A percentile compares a stretch with the other conserved stretches of the same genome.
Conservation (phyloP, 2,888 invertebrate genomes). For the Athrips mouffetella region DNA sequence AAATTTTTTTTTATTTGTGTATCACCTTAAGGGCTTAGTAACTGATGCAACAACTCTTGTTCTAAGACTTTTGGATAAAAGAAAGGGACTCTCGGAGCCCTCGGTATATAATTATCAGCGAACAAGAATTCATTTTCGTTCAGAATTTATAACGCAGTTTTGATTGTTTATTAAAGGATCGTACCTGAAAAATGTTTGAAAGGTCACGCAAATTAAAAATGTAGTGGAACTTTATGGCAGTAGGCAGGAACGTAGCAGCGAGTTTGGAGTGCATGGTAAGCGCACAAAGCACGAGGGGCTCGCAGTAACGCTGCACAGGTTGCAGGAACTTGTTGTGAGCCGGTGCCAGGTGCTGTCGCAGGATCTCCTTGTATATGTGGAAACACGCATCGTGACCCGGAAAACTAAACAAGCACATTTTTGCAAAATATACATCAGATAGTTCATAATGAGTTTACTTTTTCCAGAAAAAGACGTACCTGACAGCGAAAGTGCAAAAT, state of each 20-base stretch:
- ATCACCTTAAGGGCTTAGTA: too few relatives aligned
- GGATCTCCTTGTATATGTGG: constrained; percentile 90
- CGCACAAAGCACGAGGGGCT: constrained; percentile 83
- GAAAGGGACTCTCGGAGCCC: too few relatives aligned
- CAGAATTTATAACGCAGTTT: too few relatives aligned
- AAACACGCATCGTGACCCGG: constrained; percentile 88
- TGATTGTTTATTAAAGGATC: too few relatives aligned
- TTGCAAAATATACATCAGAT: too few relatives aligned
- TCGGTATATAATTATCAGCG: too few relatives aligned
- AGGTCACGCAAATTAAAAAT: constrained; percentile 94
- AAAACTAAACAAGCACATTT: constrained; percentile 78
- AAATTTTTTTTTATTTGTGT: too few relatives aligned
- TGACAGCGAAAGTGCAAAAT: constrained; percentile 91
- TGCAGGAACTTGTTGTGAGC: constrained; percentile 82
- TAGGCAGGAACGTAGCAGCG: constrained; percentile 88
- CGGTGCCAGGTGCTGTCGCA: constrained; percentile 85
- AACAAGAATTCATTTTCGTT: too few relatives aligned
- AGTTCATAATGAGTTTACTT: too few relatives aligned
- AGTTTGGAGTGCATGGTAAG: constrained; percentile 87
- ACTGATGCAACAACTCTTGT: too few relatives aligned
- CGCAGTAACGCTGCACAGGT: constrained; percentile 77
- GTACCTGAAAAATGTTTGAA: constrained; percentile 94
- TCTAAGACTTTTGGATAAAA: too few relatives aligned
- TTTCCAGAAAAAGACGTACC: constrained; percentile 56
- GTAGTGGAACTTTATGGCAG: constrained; percentile 97